Percentiles rank a stretch among this genome's conserved stretches.
Conservation (phyloP, 2,888 invertebrate genomes). For the Deilephila porcellus region DNA sequence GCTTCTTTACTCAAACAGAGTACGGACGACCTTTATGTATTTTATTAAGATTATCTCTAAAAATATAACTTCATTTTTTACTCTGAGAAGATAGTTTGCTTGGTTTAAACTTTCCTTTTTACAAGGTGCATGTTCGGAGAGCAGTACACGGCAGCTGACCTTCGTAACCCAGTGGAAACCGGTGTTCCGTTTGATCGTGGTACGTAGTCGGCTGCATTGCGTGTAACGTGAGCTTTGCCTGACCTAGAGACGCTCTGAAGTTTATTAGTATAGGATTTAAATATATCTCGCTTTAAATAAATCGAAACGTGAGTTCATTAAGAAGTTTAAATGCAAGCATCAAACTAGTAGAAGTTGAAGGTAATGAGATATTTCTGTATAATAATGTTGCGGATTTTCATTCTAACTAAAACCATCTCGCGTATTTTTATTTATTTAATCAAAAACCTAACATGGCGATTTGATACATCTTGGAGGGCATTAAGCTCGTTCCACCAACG, state of each 20-base stretch:
- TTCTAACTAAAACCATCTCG: background rate
- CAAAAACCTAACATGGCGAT: too few species aligned
- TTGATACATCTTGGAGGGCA: too few species aligned
- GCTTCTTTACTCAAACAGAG: background rate
- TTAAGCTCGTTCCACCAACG: too few species aligned
- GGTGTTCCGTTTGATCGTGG: conserved; percentile 23
- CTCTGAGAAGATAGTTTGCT: background rate
- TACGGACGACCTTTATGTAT: background rate
- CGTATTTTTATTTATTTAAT: too few species aligned
- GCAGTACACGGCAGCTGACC: conserved; percentile 12
- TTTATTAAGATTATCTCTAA: background rate
- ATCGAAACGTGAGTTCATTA: background rate
- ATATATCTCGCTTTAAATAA: conserved; percentile 15
- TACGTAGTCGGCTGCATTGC: conserved; percentile 13
- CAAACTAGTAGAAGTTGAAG: background rate
- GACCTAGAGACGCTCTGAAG: conserved; percentile 9
- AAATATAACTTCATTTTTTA: background rate
- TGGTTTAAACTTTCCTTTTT: conserved; percentile 7
- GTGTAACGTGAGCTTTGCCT: conserved; percentile 12
- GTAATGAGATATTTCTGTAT: background rate
- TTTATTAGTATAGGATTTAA: background rate
- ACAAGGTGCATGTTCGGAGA: conserved; percentile 10
- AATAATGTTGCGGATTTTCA: background rate
- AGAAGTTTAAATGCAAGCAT: too few species aligned
- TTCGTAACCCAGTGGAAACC: conserved; percentile 22